These are phyloP conservation scores for Drosophila leonis DNA, from an alignment of 2,888 invertebrate genomes.

Conservation along the genomic window DNA sequence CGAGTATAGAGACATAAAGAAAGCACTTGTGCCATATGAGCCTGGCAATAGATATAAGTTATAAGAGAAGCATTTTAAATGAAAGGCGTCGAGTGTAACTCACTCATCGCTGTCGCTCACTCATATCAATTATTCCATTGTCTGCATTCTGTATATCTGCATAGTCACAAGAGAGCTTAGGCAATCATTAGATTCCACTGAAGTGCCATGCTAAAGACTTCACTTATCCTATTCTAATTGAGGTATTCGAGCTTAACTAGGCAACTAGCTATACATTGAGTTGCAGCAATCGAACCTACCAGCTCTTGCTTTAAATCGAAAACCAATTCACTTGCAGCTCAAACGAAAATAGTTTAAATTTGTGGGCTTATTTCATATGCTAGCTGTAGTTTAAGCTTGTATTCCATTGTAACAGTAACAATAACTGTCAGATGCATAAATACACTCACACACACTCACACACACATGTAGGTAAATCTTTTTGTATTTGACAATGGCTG, in stretches of 20 bases:
- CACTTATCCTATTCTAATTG: neutral
- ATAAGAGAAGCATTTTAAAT: too few species aligned
- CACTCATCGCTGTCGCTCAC: too few species aligned
- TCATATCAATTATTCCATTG: too few species aligned
- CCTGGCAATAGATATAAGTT: too few species aligned
- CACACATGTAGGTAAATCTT: neutral
- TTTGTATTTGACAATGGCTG: conserved; percentile 3
- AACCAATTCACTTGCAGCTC: neutral
- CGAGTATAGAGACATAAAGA: too few species aligned
- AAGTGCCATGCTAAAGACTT: neutral
- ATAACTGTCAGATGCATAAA: neutral
- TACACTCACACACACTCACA: neutral
- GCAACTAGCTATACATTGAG: neutral
- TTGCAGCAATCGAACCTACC: neutral
- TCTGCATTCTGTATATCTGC: neutral
- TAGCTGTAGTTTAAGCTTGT: neutral
- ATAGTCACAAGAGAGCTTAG: neutral
- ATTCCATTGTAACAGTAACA: conserved; percentile 6
- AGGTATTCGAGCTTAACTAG: neutral
- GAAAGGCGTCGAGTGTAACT: too few species aligned
- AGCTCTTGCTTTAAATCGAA: neutral
- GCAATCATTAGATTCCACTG: neutral
- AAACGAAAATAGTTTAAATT: neutral
- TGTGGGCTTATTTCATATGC: neutral
- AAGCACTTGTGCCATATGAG: too few species aligned